Evolutionary conservation across 2,888 invertebrate genomes (phyloP), one percentile per base, ranked within the genome.

Genomic region (Apamea crenata): DNA sequence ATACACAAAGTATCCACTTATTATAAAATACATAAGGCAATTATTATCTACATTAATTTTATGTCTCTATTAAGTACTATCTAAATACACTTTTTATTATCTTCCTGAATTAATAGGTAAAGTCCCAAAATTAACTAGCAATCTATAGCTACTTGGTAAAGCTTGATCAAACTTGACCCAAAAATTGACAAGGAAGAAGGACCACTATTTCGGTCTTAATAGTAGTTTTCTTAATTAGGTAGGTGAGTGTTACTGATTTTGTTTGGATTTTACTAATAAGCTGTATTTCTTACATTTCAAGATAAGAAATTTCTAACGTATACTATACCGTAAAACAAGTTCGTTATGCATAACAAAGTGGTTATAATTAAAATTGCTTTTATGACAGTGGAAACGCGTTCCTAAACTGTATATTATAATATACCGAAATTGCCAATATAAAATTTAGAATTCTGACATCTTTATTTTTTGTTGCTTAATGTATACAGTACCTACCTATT

Each of bases 11-110:
- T 82, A 74, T 29, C 81, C 66, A 89, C 67, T 74, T 73, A 85
- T 61, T 88, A 87, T 75, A 81, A 78, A 86, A 86, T 85, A 88
- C 78, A 69, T 85, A 86, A 86, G 88, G 88, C 88, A 88, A 79
- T 79, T 88, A 88, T 86, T 78, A 79, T 86, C 78, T 87, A 87
- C 77, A 66, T 86, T 88, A 77, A 74, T 86, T 80, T 74, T 86
- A 86, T 66, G 61, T 69, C 44, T 72, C 66, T 84, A 86, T 72
- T 69, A 82, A 25, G 12, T 86, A 86, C 67, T 82, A 82, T 82
- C 59, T 88, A 82, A 66, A 77, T 75, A 75, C 59, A 72, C 12
- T 66, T 66, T 66, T 77, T 77, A 76, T 68, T 82, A 77, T 82
- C 61, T 69, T 78, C 47, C 66, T 63, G 78, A 78, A 77, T 77